Evolutionary conservation across 2,797 vertebrate species (phyloP), one percentile per base, ranked within the genome.

Genomic region (Amphiprion clarkii): DNA sequence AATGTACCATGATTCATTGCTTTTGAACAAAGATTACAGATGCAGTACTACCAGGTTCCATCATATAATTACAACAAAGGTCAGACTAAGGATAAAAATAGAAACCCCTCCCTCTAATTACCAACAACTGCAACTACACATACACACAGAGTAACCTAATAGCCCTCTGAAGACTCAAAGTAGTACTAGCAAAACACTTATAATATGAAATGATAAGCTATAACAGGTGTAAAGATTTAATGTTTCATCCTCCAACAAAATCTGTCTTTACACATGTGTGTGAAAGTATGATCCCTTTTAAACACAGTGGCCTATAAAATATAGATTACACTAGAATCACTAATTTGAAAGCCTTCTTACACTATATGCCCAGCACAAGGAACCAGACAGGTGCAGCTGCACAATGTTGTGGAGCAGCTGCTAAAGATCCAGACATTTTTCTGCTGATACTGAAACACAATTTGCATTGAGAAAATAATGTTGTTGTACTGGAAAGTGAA

Each of bases 161-260:
- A 72, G 52, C 57, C 40, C n/a, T 60, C 33, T 46, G 29, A 46
- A 6, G n/a, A 39, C 27, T n/a, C 17, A 8, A 2, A 11, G 16
- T 44, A 44, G 42, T 10, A 62, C 19, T 3, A 44, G 49, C 16
- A 56, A 33, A 46, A 52, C 44, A 51, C 16, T 40, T 3, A 12
- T 17, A 1, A n/a, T 71, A 79, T 42, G 13, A 39, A 39, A 39
- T 39, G 36, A 11, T 11, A 16, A n/a, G 6, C 40, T 66, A 49
- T 27, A 63, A 78, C 83, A 85, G 79, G 66, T 85, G 86, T 40
- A 9, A n/a, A 33, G 36, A 48, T 44, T 56, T 71, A n/a, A 51
- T 14, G 60, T 49, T 68, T 57, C 4, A 39, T 68, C 53, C 19
- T 46, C 21, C 6, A 14, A 40, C 59, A 55, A 44, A 42, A 39